Evolutionary conservation across 92 coral and sea anemone genomes (phyloP).

Genomic region (Paramuricea clavata): DNA sequence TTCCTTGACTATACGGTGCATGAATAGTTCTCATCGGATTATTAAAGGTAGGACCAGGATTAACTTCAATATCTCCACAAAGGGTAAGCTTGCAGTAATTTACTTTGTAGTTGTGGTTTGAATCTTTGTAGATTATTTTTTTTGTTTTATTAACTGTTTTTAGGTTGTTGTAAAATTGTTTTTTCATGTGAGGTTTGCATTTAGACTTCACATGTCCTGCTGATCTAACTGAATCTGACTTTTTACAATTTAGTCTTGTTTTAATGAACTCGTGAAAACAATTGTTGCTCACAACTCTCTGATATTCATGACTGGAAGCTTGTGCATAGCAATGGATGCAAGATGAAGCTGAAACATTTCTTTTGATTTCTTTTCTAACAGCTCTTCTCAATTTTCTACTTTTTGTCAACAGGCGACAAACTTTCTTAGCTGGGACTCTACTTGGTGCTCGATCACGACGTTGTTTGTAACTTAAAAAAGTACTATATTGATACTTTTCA

Average conservation of each 20-base stretch:
- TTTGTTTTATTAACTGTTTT: not conserved
- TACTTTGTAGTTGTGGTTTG: constrained; percentile 16
- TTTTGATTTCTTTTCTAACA: not conserved
- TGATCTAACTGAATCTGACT: not conserved
- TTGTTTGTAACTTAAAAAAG: not conserved
- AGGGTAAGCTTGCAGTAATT: constrained; percentile 57
- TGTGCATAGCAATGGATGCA: not conserved
- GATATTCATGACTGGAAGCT: constrained; percentile 1
- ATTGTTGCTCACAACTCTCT: not conserved
- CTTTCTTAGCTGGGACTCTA: constrained; percentile 8
- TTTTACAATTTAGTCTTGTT: not conserved
- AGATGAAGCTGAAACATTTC: not conserved
- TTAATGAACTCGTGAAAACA: not conserved
- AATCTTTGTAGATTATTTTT: not conserved
- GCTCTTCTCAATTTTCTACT: constrained; percentile 18
- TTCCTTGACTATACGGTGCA: constrained; percentile 37
- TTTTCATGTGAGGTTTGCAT: not conserved
- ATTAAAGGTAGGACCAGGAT: constrained; percentile 57
- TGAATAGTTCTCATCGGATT: constrained; percentile 9
- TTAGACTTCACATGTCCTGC: not conserved
- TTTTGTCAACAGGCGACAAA: not conserved
- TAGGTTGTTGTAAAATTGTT: not conserved
- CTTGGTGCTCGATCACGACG: not conserved
- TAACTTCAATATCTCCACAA: constrained; percentile 60
- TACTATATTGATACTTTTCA: not conserved